phyloP scores from a whole-genome alignment of 2,113 vertebrate genomes.

The Hymenochirus boettgeri region DNA sequence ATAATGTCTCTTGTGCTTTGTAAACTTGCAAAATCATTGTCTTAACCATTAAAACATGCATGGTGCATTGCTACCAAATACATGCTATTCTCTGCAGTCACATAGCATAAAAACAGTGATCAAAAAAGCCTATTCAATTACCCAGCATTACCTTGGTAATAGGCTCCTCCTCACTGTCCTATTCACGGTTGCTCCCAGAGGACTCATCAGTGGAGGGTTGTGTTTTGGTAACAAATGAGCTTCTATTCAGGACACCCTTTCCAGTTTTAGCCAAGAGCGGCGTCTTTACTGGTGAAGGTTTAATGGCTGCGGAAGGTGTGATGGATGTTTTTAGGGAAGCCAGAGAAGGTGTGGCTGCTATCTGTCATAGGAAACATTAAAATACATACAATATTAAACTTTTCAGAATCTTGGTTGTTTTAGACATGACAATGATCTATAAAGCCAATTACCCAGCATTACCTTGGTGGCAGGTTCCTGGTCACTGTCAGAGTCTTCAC shows the following conservation, averaged over 20 bases:
- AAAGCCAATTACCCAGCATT: background rate
- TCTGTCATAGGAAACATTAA: no score
- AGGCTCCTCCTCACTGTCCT: constrained; percentile 37
- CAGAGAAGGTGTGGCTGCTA: background rate
- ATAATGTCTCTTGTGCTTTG: no score
- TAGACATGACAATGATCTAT: no score
- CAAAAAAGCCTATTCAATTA: background rate
- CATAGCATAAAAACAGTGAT: background rate
- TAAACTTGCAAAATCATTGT: no score
- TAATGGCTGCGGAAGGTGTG: background rate
- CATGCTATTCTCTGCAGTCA: no score
- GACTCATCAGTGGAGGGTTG: constrained; percentile 19
- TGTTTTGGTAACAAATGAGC: no score
- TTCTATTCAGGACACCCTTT: background rate
- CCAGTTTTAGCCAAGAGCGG: background rate
- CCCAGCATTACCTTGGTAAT: constrained; percentile 1
- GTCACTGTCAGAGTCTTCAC: no score
- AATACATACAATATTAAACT: no score
- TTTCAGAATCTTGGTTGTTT: no score
- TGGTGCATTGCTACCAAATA: no score
- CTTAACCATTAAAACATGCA: no score
- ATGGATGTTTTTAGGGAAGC: background rate
- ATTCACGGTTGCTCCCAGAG: constrained; percentile 54
- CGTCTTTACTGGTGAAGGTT: background rate
- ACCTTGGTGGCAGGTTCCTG: background rate